These are phyloP conservation scores for Cheumatopsyche charites DNA, from an alignment of 1,140 invertebrate species.

Conservation along the genomic window DNA sequence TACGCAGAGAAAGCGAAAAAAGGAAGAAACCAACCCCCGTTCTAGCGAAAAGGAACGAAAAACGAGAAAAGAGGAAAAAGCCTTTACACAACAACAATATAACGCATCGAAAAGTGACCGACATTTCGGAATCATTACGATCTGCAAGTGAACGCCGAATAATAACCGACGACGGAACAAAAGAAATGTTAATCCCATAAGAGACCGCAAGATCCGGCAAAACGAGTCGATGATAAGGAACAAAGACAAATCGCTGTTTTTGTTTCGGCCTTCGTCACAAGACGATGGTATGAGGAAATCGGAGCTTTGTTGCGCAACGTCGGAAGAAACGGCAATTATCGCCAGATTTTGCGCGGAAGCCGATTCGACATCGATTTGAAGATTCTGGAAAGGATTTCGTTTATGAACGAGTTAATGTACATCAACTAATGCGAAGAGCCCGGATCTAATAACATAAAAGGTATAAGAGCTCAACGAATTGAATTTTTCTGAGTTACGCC, in stretches of 20 bases:
- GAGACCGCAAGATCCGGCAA: constrained; percentile 25
- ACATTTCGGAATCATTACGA: too few relatives aligned
- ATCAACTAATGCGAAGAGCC: too few relatives aligned
- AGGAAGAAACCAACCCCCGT: not conserved
- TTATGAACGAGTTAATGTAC: too few relatives aligned
- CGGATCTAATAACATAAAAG: too few relatives aligned
- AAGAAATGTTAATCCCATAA: constrained; percentile 42
- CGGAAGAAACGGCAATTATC: constrained; percentile 19
- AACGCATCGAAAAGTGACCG: not conserved
- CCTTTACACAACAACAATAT: not conserved
- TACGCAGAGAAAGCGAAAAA: not conserved
- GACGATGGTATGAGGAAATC: too few relatives aligned
- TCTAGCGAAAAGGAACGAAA: too few relatives aligned
- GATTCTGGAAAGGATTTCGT: too few relatives aligned
- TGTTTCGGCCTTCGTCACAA: constrained; percentile 19
- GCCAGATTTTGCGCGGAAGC: not conserved
- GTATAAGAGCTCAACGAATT: too few relatives aligned
- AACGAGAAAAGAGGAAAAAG: not conserved
- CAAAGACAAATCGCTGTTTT: constrained; percentile 45
- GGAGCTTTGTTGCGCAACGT: constrained; percentile 1
- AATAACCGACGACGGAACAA: constrained; percentile 26
- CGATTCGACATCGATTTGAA: too few relatives aligned
- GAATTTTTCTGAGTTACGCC: too few relatives aligned
- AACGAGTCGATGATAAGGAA: constrained; percentile 40
- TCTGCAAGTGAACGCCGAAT: not conserved